Evolutionary conservation across 2,888 invertebrate genomes (phyloP), one percentile per base, ranked within the genome.

Genomic region (Gnatocerus cornutus): DNA sequence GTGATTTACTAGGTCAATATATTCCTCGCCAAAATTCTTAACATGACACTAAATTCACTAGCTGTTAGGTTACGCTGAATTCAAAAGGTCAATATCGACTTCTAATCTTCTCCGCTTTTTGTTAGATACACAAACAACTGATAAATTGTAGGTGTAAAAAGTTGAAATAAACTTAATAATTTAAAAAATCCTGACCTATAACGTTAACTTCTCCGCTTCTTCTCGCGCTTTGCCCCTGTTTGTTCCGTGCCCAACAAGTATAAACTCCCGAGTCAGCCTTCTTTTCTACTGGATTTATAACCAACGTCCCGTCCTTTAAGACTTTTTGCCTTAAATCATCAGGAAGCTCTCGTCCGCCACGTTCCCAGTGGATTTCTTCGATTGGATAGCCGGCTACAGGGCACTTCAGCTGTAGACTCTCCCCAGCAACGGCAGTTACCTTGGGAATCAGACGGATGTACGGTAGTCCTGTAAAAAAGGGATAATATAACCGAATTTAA

Each of bases 341-440:
- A n/a, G 93, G 94, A 68, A 94, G 85, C 80, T 91, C 91, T 41
- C 90, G 87, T 13, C 91, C 91, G 56, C 90, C 90, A 78, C 92
- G 89, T 82, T 92, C 92, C 94, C 94, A 94, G 71, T 91, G 90
- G 78, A 94, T 91, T 79, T 92, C 90, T 79, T 92, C 91, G 73
- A 94, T 92, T 16, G 94, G 94, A 84, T 92, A 93, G 14, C 94
- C 94, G 13, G 93, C 92, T 27, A 93, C 94, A 13, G 93, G 93
- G 84, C 94, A 94, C 83, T 92, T 91, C 67, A 94, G 86, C 61
- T 90, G 88, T 76, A 94, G 86, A 67, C 89, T 89, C 83, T 93
- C 92, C 50, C 93, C 93, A 6, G 93, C 93, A 8, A 94, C 93
- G 3, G 93, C 93, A 21, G 93, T 93, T 76, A 93, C 91, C 86